Evolutionary conservation across 2,113 vertebrate genomes (phyloP).

Genomic region (Tympanuchus pallidicinctus): DNA sequence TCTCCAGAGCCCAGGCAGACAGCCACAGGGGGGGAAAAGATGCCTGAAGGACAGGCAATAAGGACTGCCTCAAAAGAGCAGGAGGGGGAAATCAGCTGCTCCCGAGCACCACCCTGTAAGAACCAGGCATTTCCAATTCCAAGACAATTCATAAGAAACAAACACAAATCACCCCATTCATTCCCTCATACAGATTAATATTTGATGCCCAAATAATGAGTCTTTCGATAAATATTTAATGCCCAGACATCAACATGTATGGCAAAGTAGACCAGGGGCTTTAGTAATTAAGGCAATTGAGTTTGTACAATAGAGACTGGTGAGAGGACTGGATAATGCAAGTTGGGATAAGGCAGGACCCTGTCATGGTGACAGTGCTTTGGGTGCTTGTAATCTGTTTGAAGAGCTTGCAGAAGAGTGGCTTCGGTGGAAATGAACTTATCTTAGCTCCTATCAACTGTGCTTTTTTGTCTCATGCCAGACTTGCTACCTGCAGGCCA

Average conservation of each 20-base stretch:
- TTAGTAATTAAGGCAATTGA: slow-evolving; percentile 25
- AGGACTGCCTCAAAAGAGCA: not conserved
- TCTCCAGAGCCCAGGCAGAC: not conserved
- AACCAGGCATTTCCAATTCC: slow-evolving; percentile 42
- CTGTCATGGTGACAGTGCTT: not conserved
- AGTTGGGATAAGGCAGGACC: not conserved
- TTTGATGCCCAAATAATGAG: slow-evolving; percentile 80
- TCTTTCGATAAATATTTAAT: slow-evolving; percentile 78
- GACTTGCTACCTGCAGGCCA: slow-evolving; percentile 32
- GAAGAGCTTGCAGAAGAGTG: not conserved
- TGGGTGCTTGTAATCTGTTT: not conserved
- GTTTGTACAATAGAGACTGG: not conserved
- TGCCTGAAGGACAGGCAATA: slow-evolving; percentile 8
- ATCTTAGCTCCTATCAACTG: not conserved
- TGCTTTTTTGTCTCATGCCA: not conserved
- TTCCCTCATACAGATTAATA: slow-evolving; percentile 66
- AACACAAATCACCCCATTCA: slow-evolving; percentile 55
- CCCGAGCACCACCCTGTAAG: not conserved
- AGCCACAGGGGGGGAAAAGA: not conserved
- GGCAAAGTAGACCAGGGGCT: not conserved
- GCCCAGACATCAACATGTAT: slow-evolving; percentile 57
- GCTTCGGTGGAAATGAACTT: not conserved
- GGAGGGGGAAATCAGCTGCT: not conserved
- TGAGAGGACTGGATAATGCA: not conserved
- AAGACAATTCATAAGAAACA: slow-evolving; percentile 49